Conservation (phyloP, 2,888 invertebrate genomes). For the Dorcus hopei region DNA sequence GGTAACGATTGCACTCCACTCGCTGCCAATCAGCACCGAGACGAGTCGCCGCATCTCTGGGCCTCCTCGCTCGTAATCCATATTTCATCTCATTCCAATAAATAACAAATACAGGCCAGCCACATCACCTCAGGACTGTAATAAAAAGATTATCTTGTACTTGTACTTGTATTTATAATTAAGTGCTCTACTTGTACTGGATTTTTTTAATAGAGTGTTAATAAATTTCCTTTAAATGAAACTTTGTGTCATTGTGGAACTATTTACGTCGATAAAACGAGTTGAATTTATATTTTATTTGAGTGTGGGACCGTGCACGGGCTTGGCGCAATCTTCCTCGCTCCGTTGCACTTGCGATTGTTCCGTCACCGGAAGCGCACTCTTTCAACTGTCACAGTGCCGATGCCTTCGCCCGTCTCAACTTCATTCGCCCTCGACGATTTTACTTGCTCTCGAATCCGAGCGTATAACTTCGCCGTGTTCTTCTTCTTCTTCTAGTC, state of each 20-base stretch:
- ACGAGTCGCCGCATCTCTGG: conserved; percentile 19
- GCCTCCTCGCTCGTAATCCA: background rate
- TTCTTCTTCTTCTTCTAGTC: too few relatives aligned
- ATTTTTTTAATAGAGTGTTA: too few relatives aligned
- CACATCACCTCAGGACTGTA: too few relatives aligned
- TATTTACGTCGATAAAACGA: conserved; percentile 21
- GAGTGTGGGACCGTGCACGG: conserved; percentile 27
- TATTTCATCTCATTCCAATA: too few relatives aligned
- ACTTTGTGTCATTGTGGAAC: conserved; percentile 2
- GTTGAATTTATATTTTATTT: conserved; percentile 25
- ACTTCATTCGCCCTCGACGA: conserved; percentile 19
- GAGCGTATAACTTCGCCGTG: too few relatives aligned
- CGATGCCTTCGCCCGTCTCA: conserved; percentile 24
- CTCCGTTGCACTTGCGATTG: conserved; percentile 42
- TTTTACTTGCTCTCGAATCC: too few relatives aligned
- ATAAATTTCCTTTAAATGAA: too few relatives aligned
- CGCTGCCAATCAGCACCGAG: conserved; percentile 30
- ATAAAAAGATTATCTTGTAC: too few relatives aligned
- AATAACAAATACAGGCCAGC: too few relatives aligned
- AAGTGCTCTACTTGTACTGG: too few relatives aligned
- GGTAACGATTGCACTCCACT: conserved; percentile 39
- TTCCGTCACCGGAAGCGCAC: conserved; percentile 42
- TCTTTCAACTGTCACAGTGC: conserved; percentile 42
- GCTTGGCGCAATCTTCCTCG: conserved; percentile 44
- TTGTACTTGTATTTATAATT: too few relatives aligned